Conservation (phyloP, 2,113 vertebrate species). For the Anser brachyrhynchus region DNA sequence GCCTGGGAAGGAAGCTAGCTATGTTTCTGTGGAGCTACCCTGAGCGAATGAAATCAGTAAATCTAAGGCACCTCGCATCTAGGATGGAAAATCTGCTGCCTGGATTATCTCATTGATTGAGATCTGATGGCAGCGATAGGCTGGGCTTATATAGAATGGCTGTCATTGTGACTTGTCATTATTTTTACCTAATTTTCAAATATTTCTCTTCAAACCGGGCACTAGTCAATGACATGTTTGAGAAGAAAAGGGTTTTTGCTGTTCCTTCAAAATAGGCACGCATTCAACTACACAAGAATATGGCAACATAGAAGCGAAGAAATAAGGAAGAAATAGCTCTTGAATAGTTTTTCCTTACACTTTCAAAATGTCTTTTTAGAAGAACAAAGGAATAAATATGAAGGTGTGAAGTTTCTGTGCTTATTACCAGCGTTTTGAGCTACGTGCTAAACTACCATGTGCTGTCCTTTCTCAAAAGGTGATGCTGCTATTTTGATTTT, state of each 20-base stretch:
- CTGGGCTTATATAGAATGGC: neutral
- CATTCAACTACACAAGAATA: neutral
- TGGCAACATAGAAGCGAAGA: neutral
- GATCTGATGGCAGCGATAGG: neutral
- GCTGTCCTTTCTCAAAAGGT: neutral
- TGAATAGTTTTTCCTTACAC: neutral
- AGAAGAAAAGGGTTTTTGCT: neutral
- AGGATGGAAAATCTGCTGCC: neutral
- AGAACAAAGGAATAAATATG: neutral
- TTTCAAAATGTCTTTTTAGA: neutral
- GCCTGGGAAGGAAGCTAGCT: neutral
- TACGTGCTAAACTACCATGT: accelerated
- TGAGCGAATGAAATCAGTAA: neutral
- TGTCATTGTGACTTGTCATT: neutral
- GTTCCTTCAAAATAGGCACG: neutral
- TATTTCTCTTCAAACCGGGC: neutral
- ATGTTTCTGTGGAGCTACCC: neutral
- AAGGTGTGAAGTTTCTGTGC: neutral
- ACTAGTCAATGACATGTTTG: neutral
- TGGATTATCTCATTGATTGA: neutral
- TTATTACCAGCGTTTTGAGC: neutral
- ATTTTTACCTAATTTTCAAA: neutral
- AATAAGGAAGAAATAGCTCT: neutral
- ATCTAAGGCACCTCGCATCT: neutral
- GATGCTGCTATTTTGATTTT: neutral